Conservation (phyloP, 2,113 vertebrate species). For the Pungitius pungitius region DNA sequence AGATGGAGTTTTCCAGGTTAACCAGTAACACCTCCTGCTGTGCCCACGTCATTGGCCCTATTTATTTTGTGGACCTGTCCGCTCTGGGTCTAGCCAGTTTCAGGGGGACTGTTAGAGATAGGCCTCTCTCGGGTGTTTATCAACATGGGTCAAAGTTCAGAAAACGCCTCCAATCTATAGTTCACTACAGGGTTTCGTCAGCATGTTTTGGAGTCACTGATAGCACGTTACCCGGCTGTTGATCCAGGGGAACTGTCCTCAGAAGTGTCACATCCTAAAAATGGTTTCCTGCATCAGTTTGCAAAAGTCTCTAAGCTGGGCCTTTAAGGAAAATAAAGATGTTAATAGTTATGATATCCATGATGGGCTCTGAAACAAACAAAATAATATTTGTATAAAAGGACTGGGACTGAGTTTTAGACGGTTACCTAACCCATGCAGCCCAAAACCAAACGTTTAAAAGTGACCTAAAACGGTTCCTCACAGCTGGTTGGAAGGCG, state of each 20-base stretch:
- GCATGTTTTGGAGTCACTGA: neutral
- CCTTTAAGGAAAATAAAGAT: neutral
- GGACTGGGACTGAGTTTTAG: neutral
- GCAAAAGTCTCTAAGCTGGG: neutral
- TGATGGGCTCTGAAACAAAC: neutral
- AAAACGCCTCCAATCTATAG: constrained; percentile 24
- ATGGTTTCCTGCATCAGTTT: neutral
- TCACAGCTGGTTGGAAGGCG: neutral
- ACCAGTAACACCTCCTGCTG: constrained; percentile 23
- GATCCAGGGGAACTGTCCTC: neutral
- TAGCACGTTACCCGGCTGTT: neutral
- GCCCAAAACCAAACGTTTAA: neutral
- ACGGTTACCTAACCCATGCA: neutral
- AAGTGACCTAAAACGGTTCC: neutral
- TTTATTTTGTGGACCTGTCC: constrained; percentile 17
- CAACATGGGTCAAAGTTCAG: constrained; percentile 72
- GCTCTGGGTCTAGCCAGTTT: constrained; percentile 71
- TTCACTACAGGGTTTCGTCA: constrained; percentile 29
- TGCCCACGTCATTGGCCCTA: neutral
- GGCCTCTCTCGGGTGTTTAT: constrained; percentile 47
- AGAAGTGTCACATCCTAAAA: neutral
- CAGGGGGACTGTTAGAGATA: constrained; percentile 47
- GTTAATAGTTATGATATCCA: neutral
- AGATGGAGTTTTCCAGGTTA: constrained; percentile 15
- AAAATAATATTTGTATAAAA: neutral